A percentile compares a stretch with the other conserved stretches of the same genome.
phyloP scores from a whole-genome alignment of 1,140 invertebrate genomes.

The Bactericera cockerelli region DNA sequence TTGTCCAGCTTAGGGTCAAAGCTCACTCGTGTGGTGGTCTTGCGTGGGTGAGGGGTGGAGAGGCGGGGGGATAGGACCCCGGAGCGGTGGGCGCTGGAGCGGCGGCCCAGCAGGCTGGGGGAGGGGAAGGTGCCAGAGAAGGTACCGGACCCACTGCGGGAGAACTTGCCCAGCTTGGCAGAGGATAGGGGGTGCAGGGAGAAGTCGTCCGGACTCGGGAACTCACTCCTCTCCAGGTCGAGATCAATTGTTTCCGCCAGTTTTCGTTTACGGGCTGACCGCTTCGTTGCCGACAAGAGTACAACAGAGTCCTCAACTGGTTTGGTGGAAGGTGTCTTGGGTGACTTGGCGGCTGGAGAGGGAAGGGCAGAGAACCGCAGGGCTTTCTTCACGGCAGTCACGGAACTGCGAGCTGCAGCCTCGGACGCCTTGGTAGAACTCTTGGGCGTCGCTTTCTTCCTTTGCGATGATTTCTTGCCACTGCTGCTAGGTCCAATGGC shows the following conservation, averaged over 20 bases:
- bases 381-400: too few relatives aligned
- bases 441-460: too few relatives aligned
- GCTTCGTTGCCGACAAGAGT: background rate
- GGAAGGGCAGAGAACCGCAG: too few relatives aligned
- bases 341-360: too few relatives aligned
- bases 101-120: background rate
- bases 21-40: background rate
- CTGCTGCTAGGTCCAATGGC: too few relatives aligned
- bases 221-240: background rate
- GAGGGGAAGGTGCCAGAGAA: background rate
- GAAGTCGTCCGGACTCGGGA: background rate
- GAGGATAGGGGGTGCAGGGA: background rate
- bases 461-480: too few relatives aligned
- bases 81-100: background rate
- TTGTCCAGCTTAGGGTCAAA: background rate
- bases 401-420: too few relatives aligned
- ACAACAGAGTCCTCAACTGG: background rate
- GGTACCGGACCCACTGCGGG: background rate
- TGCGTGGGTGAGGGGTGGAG: background rate
- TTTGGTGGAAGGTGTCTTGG: background rate
- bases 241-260: constrained; percentile 7
- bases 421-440: too few relatives aligned
- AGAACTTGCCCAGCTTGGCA: background rate
- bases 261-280: background rate
- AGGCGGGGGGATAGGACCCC: background rate